A percentile compares a stretch with the other conserved stretches of the same genome.
Evolutionary conservation across 2,113 vertebrate genomes (phyloP).

Genomic region (Chloebia gouldiae): DNA sequence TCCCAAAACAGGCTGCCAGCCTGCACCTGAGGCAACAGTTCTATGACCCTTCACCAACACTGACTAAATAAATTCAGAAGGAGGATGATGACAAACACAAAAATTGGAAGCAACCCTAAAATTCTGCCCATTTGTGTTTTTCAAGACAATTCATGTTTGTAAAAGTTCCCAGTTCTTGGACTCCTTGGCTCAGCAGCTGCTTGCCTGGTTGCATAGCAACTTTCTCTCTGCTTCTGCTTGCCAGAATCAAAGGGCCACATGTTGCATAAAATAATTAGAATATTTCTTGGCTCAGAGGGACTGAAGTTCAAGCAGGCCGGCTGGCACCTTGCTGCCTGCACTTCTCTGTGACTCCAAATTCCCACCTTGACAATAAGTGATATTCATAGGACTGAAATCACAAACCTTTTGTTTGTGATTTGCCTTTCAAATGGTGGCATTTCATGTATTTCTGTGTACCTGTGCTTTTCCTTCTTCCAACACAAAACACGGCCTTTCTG

Average conservation of each 20-base stretch:
- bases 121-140: neutral
- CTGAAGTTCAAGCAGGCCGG: neutral
- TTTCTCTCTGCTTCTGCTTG: neutral
- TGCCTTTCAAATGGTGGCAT: neutral
- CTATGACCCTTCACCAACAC: neutral
- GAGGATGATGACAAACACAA: neutral
- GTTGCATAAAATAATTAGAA: neutral
- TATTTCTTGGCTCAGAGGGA: neutral
- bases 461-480: neutral
- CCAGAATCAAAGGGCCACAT: neutral
- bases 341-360: neutral
- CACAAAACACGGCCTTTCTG: rapidly evolving
- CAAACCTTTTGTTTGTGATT: neutral
- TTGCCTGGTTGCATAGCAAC: constrained; percentile 42
- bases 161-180: neutral
- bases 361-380: neutral
- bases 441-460: neutral
- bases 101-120: neutral
- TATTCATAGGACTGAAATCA: neutral
- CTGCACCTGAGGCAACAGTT: neutral
- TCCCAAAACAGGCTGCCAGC: neutral
- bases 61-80: neutral
- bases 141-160: neutral
- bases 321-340: neutral
- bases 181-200: constrained; percentile 8